A percentile compares a stretch with the other conserved stretches of the same genome.
Evolutionary conservation across 2,797 vertebrate genomes (phyloP).

Genomic region (Perodicticus potto): DNA sequence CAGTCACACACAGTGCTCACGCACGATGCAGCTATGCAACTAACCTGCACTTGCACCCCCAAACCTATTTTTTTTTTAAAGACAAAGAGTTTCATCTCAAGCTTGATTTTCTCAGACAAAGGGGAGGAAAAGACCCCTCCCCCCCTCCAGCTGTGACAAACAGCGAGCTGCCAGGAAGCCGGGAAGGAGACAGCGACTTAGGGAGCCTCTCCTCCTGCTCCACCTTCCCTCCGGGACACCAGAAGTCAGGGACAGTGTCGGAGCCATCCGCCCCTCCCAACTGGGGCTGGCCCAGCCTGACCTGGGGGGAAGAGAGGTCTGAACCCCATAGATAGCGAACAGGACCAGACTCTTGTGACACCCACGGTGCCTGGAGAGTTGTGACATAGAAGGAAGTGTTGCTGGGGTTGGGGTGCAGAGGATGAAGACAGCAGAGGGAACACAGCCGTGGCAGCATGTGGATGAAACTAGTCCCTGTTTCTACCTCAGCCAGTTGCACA

Average conservation of each 20-base stretch:
- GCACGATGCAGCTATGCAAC: neutral
- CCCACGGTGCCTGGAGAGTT: constrained; percentile 23
- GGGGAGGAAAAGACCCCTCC: neutral
- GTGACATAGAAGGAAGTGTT: neutral
- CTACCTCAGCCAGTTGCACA: constrained; percentile 4
- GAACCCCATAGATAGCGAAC: neutral
- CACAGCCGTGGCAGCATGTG: neutral
- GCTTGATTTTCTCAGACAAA: neutral
- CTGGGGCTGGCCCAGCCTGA: neutral
- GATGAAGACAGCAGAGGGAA: neutral
- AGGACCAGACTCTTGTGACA: neutral
- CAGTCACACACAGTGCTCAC: neutral
- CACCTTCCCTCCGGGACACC: neutral
- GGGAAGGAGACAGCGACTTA: neutral
- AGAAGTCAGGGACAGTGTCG: neutral
- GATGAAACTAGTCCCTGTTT: constrained; percentile 34
- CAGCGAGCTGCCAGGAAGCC: neutral
- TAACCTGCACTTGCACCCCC: neutral
- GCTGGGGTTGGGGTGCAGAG: neutral
- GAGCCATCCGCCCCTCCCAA: neutral
- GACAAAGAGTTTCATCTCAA: neutral
- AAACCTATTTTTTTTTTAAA: neutral
- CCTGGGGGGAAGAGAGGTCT: neutral
- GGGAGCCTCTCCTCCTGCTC: neutral
- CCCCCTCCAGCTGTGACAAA: neutral